Base-by-base conservation (phyloP, 1,140 invertebrate species). In the Hormaphis cornu region DNA sequence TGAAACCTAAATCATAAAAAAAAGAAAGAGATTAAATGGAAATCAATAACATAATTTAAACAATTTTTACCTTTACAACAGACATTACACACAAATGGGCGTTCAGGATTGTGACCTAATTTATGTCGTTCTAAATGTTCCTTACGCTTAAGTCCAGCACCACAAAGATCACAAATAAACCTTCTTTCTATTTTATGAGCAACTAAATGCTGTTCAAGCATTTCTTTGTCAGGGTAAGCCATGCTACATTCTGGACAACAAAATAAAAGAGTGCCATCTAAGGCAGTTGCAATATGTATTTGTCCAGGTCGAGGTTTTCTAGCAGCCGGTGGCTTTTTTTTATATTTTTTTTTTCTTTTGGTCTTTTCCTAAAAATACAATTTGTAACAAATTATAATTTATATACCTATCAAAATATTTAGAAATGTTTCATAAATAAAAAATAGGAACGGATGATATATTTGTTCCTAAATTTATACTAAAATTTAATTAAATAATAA, bases 211-310 rank as follows among this genome's bases (percentile, higher is more conserved):
- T 87, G 83, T 74, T 90, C 87, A 0, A 89, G 77, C 50, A 87
- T 79, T 71, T 88, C 86, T 74, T 89, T 89, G 69, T 88, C 86
- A 0, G 86, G 85, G 76, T 89, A 89, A 0, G 86, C 85, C 86
- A 89, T 86, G 75, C 88, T 84, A 74, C 89, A 89, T 75, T 89
- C 86, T 0, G 89, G 88, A 76, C 89, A 89, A 76, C 88, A 89
- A 76, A 83, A 90, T 0, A 89, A 75, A 0, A 84, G 84, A 1
- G 85, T 84, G 12, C 88, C 88, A 76, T 90, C 87, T 0, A 87
- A 74, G 0, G 86, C 85, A 1, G 84, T 86, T 0, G 87, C 85
- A 42, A 89, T 88, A 72, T 85, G 83, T 1, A 89, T 86, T 76
- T 86, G 83, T 0, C 86, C 86, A 2, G 86, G 86, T 76, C 86